Conservation (phyloP, 2,888 invertebrate species). For the Pseudolycoriella hygida region DNA sequence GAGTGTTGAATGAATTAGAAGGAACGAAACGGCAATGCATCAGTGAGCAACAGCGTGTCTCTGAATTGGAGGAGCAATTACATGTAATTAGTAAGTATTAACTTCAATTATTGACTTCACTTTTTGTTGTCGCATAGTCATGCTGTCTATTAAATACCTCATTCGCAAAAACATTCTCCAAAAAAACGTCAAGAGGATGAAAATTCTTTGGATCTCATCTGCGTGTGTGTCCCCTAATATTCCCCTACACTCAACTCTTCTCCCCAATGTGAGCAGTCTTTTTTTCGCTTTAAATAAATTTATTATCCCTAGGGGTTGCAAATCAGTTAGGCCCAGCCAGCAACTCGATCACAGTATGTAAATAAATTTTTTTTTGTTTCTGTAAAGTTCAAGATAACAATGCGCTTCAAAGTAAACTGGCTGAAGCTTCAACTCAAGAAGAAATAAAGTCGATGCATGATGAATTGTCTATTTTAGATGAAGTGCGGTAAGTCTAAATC, state of each 20-base stretch:
- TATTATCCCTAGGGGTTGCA: too few species aligned
- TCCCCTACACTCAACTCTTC: too few species aligned
- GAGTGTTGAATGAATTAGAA: conserved; percentile 50
- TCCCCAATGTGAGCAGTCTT: too few species aligned
- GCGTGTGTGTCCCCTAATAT: too few species aligned
- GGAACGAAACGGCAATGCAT: conserved; percentile 47
- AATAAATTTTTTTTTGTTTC: conserved; percentile 3
- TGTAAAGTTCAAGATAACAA: conserved; percentile 25
- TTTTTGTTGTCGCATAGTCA: neutral
- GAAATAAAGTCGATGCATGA: conserved; percentile 70
- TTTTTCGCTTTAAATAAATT: too few species aligned
- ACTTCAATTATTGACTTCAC: too few species aligned
- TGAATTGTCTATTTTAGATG: conserved; percentile 65
- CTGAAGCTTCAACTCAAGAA: conserved; percentile 38
- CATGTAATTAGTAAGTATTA: conserved; percentile 31
- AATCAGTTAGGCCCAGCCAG: too few species aligned
- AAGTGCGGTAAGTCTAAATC: conserved; percentile 47
- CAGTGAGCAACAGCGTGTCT: conserved; percentile 52
- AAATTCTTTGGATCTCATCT: too few species aligned
- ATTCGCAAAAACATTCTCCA: too few species aligned
- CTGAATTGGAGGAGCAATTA: conserved; percentile 62
- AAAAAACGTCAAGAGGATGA: too few species aligned
- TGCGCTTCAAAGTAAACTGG: conserved; percentile 23
- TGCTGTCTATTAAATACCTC: too few species aligned
- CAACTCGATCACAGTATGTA: too few species aligned